Evolutionary conservation across 2,797 vertebrate genomes (phyloP).

Genomic region (Cheirogaleus major): DNA sequence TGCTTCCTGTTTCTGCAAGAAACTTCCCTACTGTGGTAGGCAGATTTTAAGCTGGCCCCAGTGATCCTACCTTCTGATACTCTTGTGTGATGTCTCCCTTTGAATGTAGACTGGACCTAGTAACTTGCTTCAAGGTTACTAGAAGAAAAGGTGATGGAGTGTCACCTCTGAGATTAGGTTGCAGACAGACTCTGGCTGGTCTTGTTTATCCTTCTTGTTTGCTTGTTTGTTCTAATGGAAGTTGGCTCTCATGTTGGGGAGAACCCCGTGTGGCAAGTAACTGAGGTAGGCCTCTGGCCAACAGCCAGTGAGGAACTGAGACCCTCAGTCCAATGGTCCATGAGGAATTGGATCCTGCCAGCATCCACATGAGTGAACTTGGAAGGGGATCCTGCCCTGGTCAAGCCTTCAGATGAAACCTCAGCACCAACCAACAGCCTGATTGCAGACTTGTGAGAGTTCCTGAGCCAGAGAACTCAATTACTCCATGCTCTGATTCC

Average conservation of each 20-base stretch:
- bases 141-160: not conserved
- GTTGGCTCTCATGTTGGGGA: not conserved
- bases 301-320: not conserved
- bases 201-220: not conserved
- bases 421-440: not conserved
- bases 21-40: no score
- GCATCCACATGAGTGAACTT: not conserved
- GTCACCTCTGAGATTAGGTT: not conserved
- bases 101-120: no score
- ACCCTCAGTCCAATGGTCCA: not conserved
- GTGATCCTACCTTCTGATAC: not conserved
- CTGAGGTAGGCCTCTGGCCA: not conserved
- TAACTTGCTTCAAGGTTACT: not conserved
- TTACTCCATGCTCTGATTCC: not conserved
- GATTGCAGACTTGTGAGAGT: not conserved
- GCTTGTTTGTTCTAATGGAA: not conserved
- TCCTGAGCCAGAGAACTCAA: not conserved
- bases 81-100: not conserved
- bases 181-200: not conserved
- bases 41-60: not conserved
- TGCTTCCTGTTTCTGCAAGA: not conserved
- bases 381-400: not conserved
- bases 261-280: not conserved
- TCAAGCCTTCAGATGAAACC: not conserved
- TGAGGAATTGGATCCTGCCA: not conserved